Conservation (phyloP, 2,797 vertebrate genomes). For the Phrynocephalus forsythii region DNA sequence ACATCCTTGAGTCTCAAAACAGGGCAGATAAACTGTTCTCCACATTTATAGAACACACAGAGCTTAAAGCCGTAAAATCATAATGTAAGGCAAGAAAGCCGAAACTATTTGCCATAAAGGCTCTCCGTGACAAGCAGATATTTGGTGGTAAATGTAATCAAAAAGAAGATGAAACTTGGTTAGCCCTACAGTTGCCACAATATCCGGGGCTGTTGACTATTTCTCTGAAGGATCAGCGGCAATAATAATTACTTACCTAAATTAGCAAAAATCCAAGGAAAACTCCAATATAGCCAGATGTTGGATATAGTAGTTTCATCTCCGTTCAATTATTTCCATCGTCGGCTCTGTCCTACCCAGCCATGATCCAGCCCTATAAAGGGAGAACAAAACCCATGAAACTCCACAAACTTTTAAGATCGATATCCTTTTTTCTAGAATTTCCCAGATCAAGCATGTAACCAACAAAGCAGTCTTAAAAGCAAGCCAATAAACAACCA, state of each 20-base stretch:
- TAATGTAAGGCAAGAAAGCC: too few relatives aligned
- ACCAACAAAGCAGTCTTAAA: too few relatives aligned
- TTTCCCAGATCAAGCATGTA: too few relatives aligned
- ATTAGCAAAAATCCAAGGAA: neutral
- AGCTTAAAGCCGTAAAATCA: neutral
- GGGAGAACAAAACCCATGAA: neutral
- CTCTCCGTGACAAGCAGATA: fast-evolving
- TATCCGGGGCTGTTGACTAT: neutral
- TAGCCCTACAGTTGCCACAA: neutral
- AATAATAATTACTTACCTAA: neutral
- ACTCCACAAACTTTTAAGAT: neutral
- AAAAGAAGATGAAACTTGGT: neutral
- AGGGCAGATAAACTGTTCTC: neutral
- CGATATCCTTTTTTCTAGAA: too few relatives aligned
- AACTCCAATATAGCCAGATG: neutral
- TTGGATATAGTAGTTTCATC: neutral
- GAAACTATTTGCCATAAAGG: neutral
- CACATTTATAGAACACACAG: neutral
- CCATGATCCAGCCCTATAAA: slow-evolving; percentile 5
- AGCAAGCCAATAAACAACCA: too few relatives aligned
- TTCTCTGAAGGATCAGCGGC: neutral
- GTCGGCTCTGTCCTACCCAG: neutral
- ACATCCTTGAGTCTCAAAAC: neutral
- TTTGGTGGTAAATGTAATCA: neutral
- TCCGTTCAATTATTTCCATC: neutral